phyloP scores from a whole-genome alignment of 1,140 invertebrate genomes.

The Drosophila tsacasi region DNA sequence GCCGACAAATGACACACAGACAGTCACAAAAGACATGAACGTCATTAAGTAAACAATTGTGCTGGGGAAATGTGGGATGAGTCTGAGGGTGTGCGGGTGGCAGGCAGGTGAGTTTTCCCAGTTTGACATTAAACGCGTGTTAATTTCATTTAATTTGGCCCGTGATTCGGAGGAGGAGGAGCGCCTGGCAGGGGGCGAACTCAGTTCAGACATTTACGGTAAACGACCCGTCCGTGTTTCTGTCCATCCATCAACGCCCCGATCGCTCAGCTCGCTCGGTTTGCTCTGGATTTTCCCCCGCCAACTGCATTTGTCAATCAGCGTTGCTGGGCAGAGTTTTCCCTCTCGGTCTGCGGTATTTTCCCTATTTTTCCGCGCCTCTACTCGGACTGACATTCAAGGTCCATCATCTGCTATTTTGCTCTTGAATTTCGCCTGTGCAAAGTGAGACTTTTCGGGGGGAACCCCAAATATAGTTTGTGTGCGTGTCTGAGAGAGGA shows the following conservation, averaged over 20 bases:
- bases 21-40: constrained; percentile 65
- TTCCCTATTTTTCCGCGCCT: constrained; percentile 5
- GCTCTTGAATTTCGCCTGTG: constrained; percentile 60
- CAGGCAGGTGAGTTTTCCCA: constrained; percentile 67
- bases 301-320: constrained; percentile 79
- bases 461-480: constrained; percentile 10
- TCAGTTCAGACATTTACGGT: constrained; percentile 41
- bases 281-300: constrained; percentile 26
- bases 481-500: constrained; percentile 12
- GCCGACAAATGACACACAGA: constrained; percentile 76
- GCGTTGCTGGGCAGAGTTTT: constrained; percentile 33
- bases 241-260: constrained; percentile 71
- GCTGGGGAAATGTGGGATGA: constrained; percentile 6
- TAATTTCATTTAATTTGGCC: constrained; percentile 81
- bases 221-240: constrained; percentile 55
- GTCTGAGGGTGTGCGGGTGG: constrained; percentile 42
- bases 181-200: neutral
- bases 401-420: constrained; percentile 57
- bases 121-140: constrained; percentile 81
- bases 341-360: constrained; percentile 42
- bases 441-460: constrained; percentile 28
- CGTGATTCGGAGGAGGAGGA: constrained; percentile 31
- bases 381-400: constrained; percentile 39
- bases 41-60: constrained; percentile 75
- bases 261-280: constrained; percentile 25